phyloP scores from a whole-genome alignment of 2,888 invertebrate species.

The Hydroisotoma schaefferi region DNA sequence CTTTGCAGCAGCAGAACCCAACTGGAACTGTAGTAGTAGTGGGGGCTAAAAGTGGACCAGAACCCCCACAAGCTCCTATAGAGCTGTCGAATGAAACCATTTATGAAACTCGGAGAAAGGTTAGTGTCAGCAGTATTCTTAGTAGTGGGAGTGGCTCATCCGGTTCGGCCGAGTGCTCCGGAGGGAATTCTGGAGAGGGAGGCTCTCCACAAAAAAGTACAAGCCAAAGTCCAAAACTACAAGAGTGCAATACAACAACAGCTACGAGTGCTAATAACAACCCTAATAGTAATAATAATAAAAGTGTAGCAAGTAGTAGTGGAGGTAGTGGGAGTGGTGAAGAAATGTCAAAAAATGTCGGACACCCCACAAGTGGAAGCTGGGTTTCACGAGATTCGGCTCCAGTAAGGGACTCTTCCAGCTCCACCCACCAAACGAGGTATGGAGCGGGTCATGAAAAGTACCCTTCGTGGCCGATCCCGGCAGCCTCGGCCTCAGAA shows the following conservation, averaged over 20 bases:
- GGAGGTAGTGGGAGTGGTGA: neutral
- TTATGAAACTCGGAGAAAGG: slow-evolving; percentile 17
- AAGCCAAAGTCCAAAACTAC: neutral
- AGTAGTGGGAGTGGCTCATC: no score
- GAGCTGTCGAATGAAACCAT: slow-evolving; percentile 31
- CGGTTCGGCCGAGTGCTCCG: no score
- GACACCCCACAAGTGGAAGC: neutral
- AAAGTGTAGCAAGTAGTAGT: neutral
- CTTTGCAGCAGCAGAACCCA: no score
- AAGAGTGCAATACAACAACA: slow-evolving; percentile 2
- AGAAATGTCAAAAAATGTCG: neutral
- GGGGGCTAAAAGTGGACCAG: no score
- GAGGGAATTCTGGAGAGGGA: no score
- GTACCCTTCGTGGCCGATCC: slow-evolving; percentile 71
- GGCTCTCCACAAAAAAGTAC: no score
- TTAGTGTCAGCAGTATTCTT: slow-evolving; percentile 3
- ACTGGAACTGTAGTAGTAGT: neutral
- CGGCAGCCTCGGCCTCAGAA: slow-evolving; percentile 55
- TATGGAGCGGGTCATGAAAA: slow-evolving; percentile 71
- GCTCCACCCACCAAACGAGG: slow-evolving; percentile 64
- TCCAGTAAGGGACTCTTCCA: slow-evolving; percentile 65
- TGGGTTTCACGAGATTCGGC: slow-evolving; percentile 49
- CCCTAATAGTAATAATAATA: neutral
- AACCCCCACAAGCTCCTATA: neutral
- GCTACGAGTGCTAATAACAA: no score